Base-by-base conservation (phyloP, 1,140 invertebrate species). In the Lucilia cuprina region DNA sequence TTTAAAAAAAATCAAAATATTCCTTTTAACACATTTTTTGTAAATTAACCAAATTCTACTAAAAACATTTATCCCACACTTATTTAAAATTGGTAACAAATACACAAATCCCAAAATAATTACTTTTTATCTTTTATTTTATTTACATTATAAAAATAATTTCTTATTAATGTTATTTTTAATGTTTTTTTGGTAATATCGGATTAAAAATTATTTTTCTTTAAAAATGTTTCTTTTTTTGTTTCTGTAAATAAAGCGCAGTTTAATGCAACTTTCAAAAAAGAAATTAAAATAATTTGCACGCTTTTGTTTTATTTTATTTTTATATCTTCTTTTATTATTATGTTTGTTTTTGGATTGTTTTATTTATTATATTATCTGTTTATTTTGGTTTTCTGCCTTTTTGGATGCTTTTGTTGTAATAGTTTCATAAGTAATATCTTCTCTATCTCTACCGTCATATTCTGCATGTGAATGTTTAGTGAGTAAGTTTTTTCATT, bases 291-390 rank as follows among this genome's bases (percentile, higher is more conserved):
- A 78, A 86, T 78, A 85, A 87, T 75, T 84, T 88, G 88, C 88
- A 89, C 88, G 88, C 88, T 89, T 89, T 85, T 65, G 82, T 85
- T 86, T 85, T 87, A 86, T 84, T 41, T 85, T 84, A 85, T 78
- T 86, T 49, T 17, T 49, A 49, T 80, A 49, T 41, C 30, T 49
- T n/a, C 47, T 86, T 86, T 49, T 83, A 80, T 85, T 85, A 55
- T n/a, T 86, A 82, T 86, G 25, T 30, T 30, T 30, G 1, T 74
- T 82, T 85, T 85, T 82, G 85, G 80, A 49, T 84, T 85, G 41
- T 83, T 83, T 82, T 80, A 49, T 83, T 80, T 75, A 83, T 85
- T 41, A 8, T 3, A 41, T 8, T 41, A 82, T 80, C 70, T 65
- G 50, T 19, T 47, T 83, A 65, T 83, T 70, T 50, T 83, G 55